Evolutionary conservation across 1,140 invertebrate genomes (phyloP).

Genomic region (Meloidogyne exigua): DNA sequence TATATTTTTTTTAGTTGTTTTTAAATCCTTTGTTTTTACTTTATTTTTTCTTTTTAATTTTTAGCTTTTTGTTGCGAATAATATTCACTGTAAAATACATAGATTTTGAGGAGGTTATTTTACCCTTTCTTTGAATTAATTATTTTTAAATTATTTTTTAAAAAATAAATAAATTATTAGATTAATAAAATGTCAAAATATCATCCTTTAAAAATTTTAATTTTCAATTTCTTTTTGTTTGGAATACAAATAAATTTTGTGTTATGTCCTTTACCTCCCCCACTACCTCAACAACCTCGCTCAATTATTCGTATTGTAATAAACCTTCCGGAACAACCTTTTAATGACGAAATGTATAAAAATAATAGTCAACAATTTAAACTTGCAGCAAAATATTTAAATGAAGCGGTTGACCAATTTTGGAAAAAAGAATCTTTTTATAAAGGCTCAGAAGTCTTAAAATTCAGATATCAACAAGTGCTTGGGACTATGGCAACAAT

Average conservation of each 20-base stretch:
- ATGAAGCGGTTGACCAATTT: conserved; percentile 20
- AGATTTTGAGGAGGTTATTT: too few relatives aligned
- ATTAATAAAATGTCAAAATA: background rate
- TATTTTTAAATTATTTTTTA: background rate
- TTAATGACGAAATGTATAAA: conserved; percentile 26
- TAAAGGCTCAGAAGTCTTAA: background rate
- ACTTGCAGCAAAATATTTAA: conserved; percentile 4
- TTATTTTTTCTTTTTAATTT: background rate
- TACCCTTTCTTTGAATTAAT: too few relatives aligned
- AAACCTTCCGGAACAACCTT: conserved; percentile 44
- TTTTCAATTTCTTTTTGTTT: background rate
- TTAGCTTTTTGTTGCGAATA: background rate
- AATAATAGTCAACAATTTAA: conserved; percentile 25
- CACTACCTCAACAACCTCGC: background rate
- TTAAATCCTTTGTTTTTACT: conserved; percentile 5
- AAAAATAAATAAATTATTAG: too few relatives aligned
- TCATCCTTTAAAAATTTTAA: background rate
- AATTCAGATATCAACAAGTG: conserved; percentile 37
- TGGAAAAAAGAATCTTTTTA: background rate
- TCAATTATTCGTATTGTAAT: conserved; percentile 30
- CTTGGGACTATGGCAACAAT: conserved; percentile 46
- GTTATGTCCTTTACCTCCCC: background rate
- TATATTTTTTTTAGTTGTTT: background rate
- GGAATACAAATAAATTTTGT: background rate
- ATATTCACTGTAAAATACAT: background rate